Base-by-base conservation (phyloP, 2,888 invertebrate genomes). In the Philaethria dido region DNA sequence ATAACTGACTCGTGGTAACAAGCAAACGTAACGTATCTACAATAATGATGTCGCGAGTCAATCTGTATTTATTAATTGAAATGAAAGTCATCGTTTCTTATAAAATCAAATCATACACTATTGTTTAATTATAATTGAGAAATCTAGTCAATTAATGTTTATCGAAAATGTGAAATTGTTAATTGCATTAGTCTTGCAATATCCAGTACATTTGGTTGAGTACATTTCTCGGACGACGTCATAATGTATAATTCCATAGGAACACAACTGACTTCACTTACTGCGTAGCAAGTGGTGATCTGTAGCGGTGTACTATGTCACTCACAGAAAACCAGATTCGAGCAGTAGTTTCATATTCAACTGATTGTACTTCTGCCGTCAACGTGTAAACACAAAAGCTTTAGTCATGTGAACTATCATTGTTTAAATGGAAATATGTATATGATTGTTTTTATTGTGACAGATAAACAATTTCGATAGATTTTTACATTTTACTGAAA, bases 241-340 rank as follows among this genome's bases (percentile, higher is more conserved):
- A 14, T 48, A 48, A 48, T 16, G 5, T 45, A 18, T 20, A 20
- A 50, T n/a, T n/a, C 11, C 14, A 48, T 50, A 25, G n/a, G n/a
- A n/a, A n/a, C n/a, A 25, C 50, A 25, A n/a, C n/a, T n/a, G n/a
- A n/a, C n/a, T 25, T 2, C 2, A 50, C 50, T n/a, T 25, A 8
- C n/a, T 22, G 14, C 14, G 25, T 50, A 25, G 29, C 11, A 29
- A 50, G 50, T 50, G 50, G 29, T 11, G 50, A 29, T 48, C 48
- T 48, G 22, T 25, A 14, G 25, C 25, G 13, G 16, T n/a, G 50
- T 29, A 29, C 16, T 50, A 45, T 16, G 50, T 50, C 50, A 50
- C 29, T 50, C 50, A 50, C 50, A 50, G 50, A 25, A n/a, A 50
- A 50, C 50, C 25, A 50, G 50, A 50, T 50, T 50, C 25, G 50